Evolutionary conservation across 2,113 vertebrate species (phyloP).

Genomic region (Phainopepla nitens): DNA sequence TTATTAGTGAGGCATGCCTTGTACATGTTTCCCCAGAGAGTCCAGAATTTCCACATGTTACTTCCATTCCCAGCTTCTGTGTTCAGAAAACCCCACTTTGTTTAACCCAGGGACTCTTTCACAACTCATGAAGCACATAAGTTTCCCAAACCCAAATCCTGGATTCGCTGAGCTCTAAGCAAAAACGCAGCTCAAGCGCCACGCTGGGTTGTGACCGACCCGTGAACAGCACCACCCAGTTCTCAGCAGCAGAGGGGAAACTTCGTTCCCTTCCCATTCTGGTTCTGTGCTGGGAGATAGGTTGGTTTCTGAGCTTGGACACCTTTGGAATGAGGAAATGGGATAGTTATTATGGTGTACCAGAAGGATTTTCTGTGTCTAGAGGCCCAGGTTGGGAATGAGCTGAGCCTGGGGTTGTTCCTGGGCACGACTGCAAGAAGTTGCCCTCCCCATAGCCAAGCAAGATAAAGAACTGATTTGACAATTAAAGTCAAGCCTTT

Average conservation of each 20-base stretch:
- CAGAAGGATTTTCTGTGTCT: background rate
- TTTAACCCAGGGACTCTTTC: constrained; percentile 22
- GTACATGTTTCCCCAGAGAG: constrained; percentile 33
- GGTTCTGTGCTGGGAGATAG: background rate
- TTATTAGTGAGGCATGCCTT: constrained; percentile 34
- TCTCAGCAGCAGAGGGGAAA: background rate
- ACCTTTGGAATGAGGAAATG: background rate
- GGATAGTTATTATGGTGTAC: background rate
- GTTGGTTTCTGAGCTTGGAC: background rate
- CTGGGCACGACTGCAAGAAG: background rate
- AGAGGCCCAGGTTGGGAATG: background rate
- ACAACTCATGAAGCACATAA: constrained; percentile 31
- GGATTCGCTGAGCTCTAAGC: constrained; percentile 28
- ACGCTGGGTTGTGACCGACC: background rate
- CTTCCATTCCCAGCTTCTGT: background rate
- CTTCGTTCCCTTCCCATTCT: background rate
- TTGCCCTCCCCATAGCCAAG: background rate
- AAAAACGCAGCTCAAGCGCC: background rate
- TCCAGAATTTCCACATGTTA: background rate
- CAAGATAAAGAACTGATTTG: background rate
- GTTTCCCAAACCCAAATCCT: background rate
- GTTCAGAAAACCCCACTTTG: background rate
- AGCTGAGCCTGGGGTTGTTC: background rate
- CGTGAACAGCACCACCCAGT: background rate
- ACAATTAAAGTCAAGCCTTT: background rate